Percentiles rank a stretch among this genome's conserved stretches.
phyloP scores from a whole-genome alignment of 1,140 invertebrate species.

The Xylocopa sonorina region DNA sequence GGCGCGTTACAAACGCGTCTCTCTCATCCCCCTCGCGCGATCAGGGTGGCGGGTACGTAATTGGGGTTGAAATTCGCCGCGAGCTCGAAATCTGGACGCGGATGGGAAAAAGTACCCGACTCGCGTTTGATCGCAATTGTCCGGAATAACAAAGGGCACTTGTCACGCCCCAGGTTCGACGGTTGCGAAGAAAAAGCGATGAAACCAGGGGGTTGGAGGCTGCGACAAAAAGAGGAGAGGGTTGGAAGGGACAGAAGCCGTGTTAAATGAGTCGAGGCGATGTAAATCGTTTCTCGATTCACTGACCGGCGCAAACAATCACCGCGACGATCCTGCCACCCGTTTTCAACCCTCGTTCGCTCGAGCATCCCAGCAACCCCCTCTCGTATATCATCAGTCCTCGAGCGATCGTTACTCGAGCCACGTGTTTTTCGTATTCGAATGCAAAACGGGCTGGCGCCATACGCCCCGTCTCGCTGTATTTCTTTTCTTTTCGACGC shows the following conservation, averaged over 20 bases:
- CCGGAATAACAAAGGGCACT: conserved; percentile 28
- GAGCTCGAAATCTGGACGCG: neutral
- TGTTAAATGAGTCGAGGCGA: neutral
- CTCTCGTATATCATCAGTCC: neutral
- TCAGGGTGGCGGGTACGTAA: conserved; percentile 22
- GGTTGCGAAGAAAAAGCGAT: conserved; percentile 3
- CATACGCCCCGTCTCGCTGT: neutral
- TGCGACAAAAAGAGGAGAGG: neutral
- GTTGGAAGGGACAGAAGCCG: no score
- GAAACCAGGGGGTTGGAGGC: neutral
- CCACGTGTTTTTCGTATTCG: neutral
- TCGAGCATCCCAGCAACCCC: no score
- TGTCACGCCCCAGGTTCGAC: conserved; percentile 27
- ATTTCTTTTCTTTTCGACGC: conserved; percentile 48
- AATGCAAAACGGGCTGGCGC: neutral
- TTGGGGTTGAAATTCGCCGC: conserved; percentile 27
- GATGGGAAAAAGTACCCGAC: neutral
- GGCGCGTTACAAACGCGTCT: neutral
- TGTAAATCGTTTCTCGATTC: conserved; percentile 7
- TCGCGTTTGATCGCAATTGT: conserved; percentile 30
- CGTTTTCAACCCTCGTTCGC: no score
- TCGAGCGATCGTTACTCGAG: neutral
- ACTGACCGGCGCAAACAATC: neutral
- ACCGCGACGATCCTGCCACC: neutral
- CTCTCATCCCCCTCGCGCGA: neutral